A percentile compares a stretch with the other conserved stretches of the same genome.
Conservation (phyloP, 2,797 vertebrate species). For the Pseudochromis fuscus region DNA sequence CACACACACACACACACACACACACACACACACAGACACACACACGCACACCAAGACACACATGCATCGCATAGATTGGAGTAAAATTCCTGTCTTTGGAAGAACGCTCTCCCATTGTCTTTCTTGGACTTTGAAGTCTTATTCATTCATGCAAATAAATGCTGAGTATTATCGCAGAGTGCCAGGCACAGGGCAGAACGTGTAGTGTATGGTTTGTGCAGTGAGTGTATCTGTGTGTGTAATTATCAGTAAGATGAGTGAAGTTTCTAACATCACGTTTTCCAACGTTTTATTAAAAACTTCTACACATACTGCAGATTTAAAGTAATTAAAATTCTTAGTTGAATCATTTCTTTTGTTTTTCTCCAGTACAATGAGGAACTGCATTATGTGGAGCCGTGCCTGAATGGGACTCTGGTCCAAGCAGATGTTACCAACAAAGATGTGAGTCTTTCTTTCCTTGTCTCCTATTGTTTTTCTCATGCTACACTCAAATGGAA, state of each 20-base stretch:
- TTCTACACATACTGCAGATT: slow-evolving; percentile 3
- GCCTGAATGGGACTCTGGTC: slow-evolving; percentile 95
- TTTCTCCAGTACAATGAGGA: slow-evolving; percentile 94
- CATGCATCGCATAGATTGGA: slow-evolving; percentile 47
- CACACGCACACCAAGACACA: slow-evolving; percentile 19
- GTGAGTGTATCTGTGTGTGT: background rate
- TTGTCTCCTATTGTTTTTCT: slow-evolving; percentile 17
- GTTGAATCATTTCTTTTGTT: slow-evolving; percentile 27
- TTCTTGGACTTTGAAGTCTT: slow-evolving; percentile 86
- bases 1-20: slow-evolving; percentile 7
- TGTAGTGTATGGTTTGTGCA: slow-evolving; percentile 22
- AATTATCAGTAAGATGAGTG: slow-evolving; percentile 41
- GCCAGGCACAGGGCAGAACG: slow-evolving; percentile 59
- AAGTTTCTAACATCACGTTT: slow-evolving; percentile 32
- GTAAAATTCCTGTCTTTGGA: slow-evolving; percentile 47
- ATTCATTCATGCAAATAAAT: slow-evolving; percentile 88
- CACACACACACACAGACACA: slow-evolving; percentile 12
- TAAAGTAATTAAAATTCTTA: background rate
- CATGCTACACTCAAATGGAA: background rate
- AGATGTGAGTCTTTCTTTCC: slow-evolving; percentile 87
- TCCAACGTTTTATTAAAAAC: slow-evolving; percentile 25
- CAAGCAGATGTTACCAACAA: slow-evolving; percentile 98
- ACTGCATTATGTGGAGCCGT: slow-evolving; percentile 95
- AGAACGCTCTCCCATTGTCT: slow-evolving; percentile 75
- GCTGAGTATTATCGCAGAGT: slow-evolving; percentile 85